Base-by-base conservation (phyloP, 2,797 vertebrate species). In the Eutrigla gurnardus region DNA sequence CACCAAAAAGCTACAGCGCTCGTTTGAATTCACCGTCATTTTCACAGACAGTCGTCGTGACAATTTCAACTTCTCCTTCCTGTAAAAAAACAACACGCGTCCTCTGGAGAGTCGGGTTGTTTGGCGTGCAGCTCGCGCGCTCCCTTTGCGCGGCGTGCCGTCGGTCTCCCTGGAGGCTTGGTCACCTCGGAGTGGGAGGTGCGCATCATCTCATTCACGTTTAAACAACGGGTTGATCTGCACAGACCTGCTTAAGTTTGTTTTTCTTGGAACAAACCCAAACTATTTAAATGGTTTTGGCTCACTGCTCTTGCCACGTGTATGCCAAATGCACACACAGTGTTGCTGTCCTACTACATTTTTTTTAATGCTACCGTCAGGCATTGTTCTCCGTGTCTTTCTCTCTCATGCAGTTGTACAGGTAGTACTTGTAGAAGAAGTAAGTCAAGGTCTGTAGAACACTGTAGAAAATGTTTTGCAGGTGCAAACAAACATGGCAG, bases 251-350 rank as follows among this genome's bases (percentile, higher is more conserved):
- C 66, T 67, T 33, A 40, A 75, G 60, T 40, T 47, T 76, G 73
- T 76, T 88, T 77, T 71, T 69, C 67, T 73, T 86, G 80, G 80
- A 84, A 66, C 60, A 1, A 63, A 43, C 17, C 37, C 68, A 86
- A 81, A 78, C 40, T 62, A 65, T 87, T 65, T 80, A 66, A 77
- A 58, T 83, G 55, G 50, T 59, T 82, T 70, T 78, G 75, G 77
- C 72, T 73, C 1, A 2, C 25, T 50, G 58, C 62, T 55, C 32
- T 9, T 40, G 36, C 50, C 64, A 47, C 5, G 37, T 61, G 54
- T 50, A 11, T 8, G 0, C 67, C 45, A 47, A 55, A 55, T 15
- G 39, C 63, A 59, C 33, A 59, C 33, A 47, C 52, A 9, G 37
- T 12, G 4, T 37, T 43, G 40, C 43, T 64, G 45, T 64, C 45